phyloP scores from a whole-genome alignment of 2,888 invertebrate genomes.

The Drosophila barbarae region DNA sequence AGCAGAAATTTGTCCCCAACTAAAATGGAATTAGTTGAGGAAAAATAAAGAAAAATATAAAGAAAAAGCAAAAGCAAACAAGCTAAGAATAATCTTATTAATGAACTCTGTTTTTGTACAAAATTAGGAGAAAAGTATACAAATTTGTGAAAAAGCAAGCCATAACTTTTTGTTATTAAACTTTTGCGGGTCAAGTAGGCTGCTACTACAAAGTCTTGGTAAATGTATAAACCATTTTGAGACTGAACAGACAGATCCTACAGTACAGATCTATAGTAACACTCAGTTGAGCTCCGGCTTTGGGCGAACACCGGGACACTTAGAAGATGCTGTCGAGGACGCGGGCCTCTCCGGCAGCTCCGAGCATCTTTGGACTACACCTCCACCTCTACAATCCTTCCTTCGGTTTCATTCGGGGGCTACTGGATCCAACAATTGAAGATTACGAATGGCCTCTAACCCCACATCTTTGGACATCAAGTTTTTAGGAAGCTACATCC shows the following conservation, averaged over 20 bases:
- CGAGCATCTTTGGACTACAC: background rate
- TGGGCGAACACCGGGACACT: background rate
- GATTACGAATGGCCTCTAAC: background rate
- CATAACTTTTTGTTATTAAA: too few species aligned
- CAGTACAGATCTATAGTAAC: background rate
- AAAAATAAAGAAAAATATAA: background rate
- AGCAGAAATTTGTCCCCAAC: constrained; percentile 8
- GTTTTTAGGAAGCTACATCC: too few species aligned
- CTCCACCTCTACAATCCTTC: background rate
- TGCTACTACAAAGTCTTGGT: background rate
- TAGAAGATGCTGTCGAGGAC: background rate
- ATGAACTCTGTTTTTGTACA: background rate
- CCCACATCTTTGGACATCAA: background rate
- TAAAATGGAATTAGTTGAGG: constrained; percentile 17
- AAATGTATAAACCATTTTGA: background rate
- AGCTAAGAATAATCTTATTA: background rate
- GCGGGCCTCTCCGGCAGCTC: background rate
- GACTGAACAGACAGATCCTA: too few species aligned
- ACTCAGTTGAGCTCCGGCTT: background rate
- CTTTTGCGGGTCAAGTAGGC: background rate
- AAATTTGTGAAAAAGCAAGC: too few species aligned
- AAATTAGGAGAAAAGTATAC: too few species aligned
- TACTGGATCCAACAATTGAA: background rate
- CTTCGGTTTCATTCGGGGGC: background rate
- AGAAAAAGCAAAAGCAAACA: constrained; percentile 1